phyloP scores from a whole-genome alignment of 2,797 vertebrate species.

The Urocyon cinereoargenteus region DNA sequence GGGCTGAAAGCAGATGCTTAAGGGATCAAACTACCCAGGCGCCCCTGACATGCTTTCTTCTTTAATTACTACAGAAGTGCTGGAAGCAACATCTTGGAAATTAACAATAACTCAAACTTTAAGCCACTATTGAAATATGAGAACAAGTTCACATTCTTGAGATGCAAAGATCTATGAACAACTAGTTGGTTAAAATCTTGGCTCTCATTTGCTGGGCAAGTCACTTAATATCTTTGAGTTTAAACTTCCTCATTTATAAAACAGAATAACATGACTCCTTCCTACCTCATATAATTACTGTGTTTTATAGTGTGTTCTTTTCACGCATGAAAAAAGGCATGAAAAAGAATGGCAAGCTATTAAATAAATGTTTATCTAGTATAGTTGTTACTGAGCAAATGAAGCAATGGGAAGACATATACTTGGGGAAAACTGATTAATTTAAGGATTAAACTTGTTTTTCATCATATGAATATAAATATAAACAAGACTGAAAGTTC shows the following conservation, averaged over 20 bases:
- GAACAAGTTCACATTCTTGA: neutral
- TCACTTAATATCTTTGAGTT: slow-evolving; percentile 3
- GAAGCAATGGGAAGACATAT: neutral
- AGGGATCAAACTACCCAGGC: neutral
- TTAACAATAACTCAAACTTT: slow-evolving; percentile 22
- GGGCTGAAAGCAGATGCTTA: neutral
- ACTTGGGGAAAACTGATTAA: neutral
- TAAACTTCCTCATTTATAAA: slow-evolving; percentile 56
- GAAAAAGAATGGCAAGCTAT: slow-evolving; percentile 19
- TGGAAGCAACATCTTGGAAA: neutral
- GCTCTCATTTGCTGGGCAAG: slow-evolving; percentile 8
- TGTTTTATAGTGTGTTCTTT: neutral
- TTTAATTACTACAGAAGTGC: slow-evolving; percentile 8
- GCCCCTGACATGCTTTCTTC: neutral
- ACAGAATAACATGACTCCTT: neutral
- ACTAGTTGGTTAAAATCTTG: neutral
- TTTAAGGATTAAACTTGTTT: neutral
- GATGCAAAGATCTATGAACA: neutral
- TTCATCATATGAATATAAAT: slow-evolving; percentile 7
- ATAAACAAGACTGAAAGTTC: neutral
- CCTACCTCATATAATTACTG: neutral
- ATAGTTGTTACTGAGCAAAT: slow-evolving; percentile 20
- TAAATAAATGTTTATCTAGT: slow-evolving; percentile 10
- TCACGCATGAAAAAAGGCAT: neutral
- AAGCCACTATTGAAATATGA: neutral